Evolutionary conservation across 2,797 vertebrate species (phyloP).

Genomic region (Sebastes nivosus): DNA sequence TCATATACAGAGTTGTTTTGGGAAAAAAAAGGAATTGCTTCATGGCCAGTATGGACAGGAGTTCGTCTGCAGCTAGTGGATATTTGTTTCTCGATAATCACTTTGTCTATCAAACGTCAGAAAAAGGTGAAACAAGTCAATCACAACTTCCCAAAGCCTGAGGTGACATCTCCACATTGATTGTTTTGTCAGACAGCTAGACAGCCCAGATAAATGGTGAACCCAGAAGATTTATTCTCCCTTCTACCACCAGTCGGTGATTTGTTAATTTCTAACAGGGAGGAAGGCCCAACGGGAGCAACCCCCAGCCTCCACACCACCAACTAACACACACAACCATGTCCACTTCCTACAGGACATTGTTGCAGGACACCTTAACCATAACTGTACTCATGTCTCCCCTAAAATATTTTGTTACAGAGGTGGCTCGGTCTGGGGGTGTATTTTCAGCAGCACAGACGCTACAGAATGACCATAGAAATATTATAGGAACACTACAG

Average conservation of each 20-base stretch:
- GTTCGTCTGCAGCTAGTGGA: not conserved
- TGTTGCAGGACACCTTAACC: not conserved
- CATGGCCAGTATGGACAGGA: not conserved
- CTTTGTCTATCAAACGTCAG: not conserved
- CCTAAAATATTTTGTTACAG: not conserved
- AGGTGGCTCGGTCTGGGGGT: not conserved
- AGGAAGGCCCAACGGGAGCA: not conserved
- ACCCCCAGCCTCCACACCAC: not conserved
- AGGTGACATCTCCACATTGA: not conserved
- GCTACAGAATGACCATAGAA: too few species aligned
- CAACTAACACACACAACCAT: not conserved
- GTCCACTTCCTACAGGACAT: not conserved
- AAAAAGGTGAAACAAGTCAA: not conserved
- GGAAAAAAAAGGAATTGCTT: not conserved
- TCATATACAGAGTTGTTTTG: not conserved
- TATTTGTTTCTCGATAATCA: not conserved
- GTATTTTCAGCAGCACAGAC: not conserved
- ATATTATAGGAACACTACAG: too few species aligned
- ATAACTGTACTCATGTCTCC: not conserved
- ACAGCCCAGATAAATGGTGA: not conserved
- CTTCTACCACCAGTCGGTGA: not conserved
- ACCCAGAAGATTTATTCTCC: not conserved
- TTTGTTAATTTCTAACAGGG: not conserved
- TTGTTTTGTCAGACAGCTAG: not conserved
- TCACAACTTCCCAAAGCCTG: not conserved